Conservation (phyloP, 2,113 vertebrate species). For the Rhynchomys soricoides region DNA sequence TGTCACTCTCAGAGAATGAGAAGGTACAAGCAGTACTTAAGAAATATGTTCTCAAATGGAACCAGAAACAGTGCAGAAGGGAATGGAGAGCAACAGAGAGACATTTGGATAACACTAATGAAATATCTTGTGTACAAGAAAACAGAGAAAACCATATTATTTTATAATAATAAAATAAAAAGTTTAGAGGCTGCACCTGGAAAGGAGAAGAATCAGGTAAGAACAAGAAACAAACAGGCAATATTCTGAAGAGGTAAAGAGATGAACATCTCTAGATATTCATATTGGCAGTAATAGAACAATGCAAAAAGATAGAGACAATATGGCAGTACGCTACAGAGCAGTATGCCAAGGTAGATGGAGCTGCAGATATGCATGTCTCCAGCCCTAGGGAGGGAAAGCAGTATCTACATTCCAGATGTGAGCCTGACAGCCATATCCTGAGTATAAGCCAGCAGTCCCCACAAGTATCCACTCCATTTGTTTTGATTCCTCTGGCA, state of each 20-base stretch:
- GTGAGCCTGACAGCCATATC: no score
- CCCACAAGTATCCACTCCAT: no score
- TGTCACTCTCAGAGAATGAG: background rate
- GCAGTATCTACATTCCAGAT: background rate
- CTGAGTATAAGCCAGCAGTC: background rate
- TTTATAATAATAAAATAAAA: background rate
- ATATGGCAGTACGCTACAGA: background rate
- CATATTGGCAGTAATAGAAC: background rate
- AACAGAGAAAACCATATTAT: background rate
- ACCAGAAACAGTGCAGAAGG: background rate
- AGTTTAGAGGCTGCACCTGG: background rate
- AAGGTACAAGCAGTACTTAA: background rate
- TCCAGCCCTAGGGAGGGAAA: background rate
- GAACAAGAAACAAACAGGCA: background rate
- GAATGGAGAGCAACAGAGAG: background rate
- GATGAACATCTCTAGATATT: background rate
- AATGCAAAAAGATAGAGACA: background rate
- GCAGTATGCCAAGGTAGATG: background rate
- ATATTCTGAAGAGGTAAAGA: background rate
- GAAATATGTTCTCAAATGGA: background rate
- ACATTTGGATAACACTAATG: background rate
- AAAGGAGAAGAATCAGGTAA: background rate
- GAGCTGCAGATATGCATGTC: background rate
- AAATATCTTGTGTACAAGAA: background rate
- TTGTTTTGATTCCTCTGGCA: background rate